These are phyloP conservation scores for Sesamia inferens DNA, from an alignment of 2,888 invertebrate genomes.

Conservation along the genomic window DNA sequence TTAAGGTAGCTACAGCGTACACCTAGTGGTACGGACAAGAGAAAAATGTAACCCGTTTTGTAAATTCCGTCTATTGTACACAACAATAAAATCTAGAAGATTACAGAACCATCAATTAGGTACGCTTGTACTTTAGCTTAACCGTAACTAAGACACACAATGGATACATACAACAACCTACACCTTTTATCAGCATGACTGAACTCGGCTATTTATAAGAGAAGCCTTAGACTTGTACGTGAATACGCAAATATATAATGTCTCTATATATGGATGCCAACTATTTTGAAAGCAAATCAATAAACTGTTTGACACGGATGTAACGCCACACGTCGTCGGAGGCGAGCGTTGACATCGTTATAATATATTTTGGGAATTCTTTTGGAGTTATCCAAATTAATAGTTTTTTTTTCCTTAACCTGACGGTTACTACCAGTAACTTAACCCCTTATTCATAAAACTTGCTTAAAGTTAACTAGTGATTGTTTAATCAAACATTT, in stretches of 20 bases:
- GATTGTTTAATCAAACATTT: no score
- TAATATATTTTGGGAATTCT: not conserved
- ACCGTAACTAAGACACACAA: not conserved
- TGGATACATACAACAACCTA: not conserved
- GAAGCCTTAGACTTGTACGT: not conserved
- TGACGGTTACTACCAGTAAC: no score
- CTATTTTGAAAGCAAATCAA: constrained; percentile 33
- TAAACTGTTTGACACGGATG: not conserved
- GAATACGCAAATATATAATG: constrained; percentile 8
- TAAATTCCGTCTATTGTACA: not conserved
- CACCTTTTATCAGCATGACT: not conserved
- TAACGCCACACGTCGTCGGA: not conserved
- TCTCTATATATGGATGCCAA: not conserved
- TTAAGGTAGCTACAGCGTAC: no score
- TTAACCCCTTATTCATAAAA: no score
- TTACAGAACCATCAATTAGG: not conserved
- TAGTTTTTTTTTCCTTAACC: no score
- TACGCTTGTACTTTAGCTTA: not conserved
- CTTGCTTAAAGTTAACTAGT: no score
- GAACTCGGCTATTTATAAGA: not conserved
- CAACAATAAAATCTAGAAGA: not conserved
- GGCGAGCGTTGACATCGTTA: not conserved
- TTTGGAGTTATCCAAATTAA: no score
- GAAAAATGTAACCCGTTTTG: not conserved
- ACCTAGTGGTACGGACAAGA: not conserved